These are phyloP conservation scores for Fissipunctia ypsillon DNA, from an alignment of 2,888 invertebrate genomes.

Conservation along the genomic window DNA sequence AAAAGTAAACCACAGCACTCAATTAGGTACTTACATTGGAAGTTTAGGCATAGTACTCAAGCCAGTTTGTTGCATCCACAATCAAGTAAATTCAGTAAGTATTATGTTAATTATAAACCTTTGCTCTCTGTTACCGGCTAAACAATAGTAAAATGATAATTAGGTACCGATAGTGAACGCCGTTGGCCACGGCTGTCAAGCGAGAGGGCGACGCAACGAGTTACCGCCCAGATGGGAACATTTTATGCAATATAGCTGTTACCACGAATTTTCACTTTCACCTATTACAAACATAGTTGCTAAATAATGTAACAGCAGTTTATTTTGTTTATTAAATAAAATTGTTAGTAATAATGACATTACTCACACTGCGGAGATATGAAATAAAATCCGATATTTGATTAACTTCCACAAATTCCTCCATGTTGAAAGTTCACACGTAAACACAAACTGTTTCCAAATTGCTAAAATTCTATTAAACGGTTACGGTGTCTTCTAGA, in stretches of 20 bases:
- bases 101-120: constrained; percentile 51
- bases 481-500: not conserved
- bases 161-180: constrained; percentile 26
- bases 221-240: constrained; percentile 37
- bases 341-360: constrained; percentile 20
- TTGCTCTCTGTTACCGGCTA: constrained; percentile 47
- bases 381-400: constrained; percentile 94
- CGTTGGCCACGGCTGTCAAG: constrained; percentile 30
- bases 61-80: not conserved
- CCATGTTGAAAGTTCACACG: constrained; percentile 78
- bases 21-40: not conserved
- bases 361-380: constrained; percentile 95
- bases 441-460: constrained; percentile 53
- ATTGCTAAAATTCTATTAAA: constrained; percentile 13
- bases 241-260: constrained; percentile 22
- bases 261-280: constrained; percentile 12
- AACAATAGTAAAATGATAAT: constrained; percentile 59
- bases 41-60: not conserved
- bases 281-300: not conserved
- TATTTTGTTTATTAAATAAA: too few species aligned
- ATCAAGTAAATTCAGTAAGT: not conserved
- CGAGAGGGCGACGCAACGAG: constrained; percentile 30
- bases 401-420: constrained; percentile 92
- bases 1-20: not conserved
- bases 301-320: constrained; percentile 25